These are phyloP conservation scores for Hippolais icterina DNA, from an alignment of 2,113 vertebrate species.

Conservation along the genomic window DNA sequence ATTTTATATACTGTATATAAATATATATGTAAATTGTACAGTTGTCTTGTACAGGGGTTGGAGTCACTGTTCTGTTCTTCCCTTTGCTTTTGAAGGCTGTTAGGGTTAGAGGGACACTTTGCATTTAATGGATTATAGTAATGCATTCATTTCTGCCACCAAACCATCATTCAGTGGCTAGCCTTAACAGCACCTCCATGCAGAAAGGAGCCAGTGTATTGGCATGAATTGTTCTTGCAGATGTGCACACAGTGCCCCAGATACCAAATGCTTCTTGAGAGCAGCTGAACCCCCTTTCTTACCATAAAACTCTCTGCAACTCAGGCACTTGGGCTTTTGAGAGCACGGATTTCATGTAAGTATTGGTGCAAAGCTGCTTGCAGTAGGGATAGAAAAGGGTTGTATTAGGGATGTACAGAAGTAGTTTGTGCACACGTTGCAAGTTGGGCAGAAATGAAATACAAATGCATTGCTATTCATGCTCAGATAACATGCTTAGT, in stretches of 20 bases:
- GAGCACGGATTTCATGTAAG: background rate
- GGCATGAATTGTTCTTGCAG: background rate
- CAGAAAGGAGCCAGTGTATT: background rate
- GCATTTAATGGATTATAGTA: background rate
- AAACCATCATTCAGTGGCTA: background rate
- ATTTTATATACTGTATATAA: conserved; percentile 85
- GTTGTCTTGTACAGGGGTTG: conserved; percentile 79
- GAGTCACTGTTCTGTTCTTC: conserved; percentile 56
- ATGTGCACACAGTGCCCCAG: background rate
- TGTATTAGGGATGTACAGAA: background rate
- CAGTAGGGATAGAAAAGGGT: background rate
- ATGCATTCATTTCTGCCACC: conserved; percentile 12
- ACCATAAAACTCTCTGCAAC: background rate
- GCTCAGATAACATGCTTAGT: background rate
- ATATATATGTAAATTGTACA: conserved; percentile 87
- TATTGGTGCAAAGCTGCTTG: background rate
- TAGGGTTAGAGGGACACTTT: conserved; percentile 18
- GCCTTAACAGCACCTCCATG: background rate
- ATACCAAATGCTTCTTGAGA: background rate
- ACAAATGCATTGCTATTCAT: background rate
- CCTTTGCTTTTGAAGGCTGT: conserved; percentile 15
- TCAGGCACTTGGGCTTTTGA: background rate
- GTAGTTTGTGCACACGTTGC: background rate
- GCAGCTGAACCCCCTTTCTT: background rate
- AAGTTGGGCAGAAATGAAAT: background rate